phyloP scores from a whole-genome alignment of 2,113 vertebrate species.

The Upupa epops region DNA sequence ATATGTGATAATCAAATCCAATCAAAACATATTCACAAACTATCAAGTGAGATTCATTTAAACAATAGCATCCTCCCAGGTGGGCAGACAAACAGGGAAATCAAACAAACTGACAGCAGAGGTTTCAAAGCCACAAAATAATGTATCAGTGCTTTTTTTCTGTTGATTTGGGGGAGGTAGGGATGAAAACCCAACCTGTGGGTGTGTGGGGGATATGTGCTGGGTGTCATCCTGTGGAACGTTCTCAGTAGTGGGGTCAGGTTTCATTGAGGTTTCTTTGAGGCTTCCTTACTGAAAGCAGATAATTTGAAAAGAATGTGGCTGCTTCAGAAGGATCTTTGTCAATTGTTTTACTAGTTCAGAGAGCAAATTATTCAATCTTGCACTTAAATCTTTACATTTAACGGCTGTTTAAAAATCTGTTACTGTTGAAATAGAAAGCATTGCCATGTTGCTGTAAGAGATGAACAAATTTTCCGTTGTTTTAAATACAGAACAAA shows the following conservation, averaged over 20 bases:
- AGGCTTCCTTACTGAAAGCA: not conserved
- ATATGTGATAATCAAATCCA: not conserved
- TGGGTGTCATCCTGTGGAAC: not conserved
- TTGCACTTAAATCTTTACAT: not conserved
- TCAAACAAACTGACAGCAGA: not conserved
- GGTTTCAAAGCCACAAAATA: not conserved
- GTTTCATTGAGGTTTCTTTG: not conserved
- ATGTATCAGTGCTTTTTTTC: fast-evolving
- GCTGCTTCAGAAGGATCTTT: not conserved
- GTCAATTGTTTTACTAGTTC: not conserved
- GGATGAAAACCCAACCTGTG: not conserved
- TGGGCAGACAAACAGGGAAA: not conserved
- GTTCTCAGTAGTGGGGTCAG: not conserved
- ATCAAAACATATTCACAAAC: not conserved
- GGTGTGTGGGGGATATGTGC: fast-evolving
- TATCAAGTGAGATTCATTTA: not conserved
- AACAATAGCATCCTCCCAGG: not conserved
- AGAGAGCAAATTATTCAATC: not conserved
- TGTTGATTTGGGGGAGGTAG: fast-evolving
- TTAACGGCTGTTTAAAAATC: not conserved
- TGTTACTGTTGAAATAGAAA: not conserved
- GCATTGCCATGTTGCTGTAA: not conserved
- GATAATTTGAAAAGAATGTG: not conserved
- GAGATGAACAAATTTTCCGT: not conserved
- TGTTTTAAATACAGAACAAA: not conserved